These are phyloP conservation scores for Acleris literana DNA, from an alignment of 2,888 invertebrate species.

Conservation along the genomic window DNA sequence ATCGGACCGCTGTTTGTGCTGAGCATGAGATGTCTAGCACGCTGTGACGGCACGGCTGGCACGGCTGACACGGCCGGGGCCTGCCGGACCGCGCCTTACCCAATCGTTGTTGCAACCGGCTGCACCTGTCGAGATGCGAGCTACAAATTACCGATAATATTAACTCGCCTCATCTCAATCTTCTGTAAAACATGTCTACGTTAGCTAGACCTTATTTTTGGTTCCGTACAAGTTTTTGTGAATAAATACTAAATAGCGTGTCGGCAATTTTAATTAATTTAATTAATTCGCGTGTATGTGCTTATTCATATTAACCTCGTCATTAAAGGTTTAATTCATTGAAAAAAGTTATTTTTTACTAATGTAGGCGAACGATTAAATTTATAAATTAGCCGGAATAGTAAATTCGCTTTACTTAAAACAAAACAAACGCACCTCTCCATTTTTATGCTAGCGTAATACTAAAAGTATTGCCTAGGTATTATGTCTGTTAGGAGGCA, in stretches of 20 bases:
- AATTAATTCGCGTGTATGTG: constrained; percentile 16
- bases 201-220: constrained; percentile 3
- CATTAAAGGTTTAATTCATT: no score
- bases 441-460: background rate
- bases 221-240: background rate
- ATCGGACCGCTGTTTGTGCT: background rate
- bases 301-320: constrained; percentile 5
- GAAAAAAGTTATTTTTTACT: no score
- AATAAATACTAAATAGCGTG: background rate
- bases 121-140: constrained; percentile 78
- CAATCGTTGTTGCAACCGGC: constrained; percentile 79
- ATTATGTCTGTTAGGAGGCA: constrained; percentile 21
- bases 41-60: no score
- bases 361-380: no score
- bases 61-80: constrained; percentile 14
- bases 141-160: constrained; percentile 66
- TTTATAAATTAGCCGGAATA: no score
- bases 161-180: constrained; percentile 51
- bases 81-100: constrained; percentile 56
- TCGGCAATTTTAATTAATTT: background rate
- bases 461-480: constrained; percentile 1
- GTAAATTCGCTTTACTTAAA: background rate
- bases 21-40: constrained; percentile 13
- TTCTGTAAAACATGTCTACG: constrained; percentile 37
- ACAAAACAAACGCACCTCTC: background rate